phyloP scores from a whole-genome alignment of 2,113 vertebrate species.

The Ceyx melanurus region DNA sequence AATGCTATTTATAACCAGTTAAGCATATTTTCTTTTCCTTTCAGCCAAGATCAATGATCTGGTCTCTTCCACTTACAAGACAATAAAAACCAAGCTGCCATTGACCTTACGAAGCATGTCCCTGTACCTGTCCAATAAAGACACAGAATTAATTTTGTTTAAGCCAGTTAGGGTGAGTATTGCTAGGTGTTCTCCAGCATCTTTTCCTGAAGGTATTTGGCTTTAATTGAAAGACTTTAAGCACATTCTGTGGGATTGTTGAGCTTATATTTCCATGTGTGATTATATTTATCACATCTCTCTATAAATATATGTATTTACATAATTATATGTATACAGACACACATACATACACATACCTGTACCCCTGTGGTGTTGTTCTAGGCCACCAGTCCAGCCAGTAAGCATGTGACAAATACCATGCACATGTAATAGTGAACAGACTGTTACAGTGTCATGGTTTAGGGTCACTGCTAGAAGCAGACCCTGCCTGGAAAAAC shows the following conservation, averaged over 20 bases:
- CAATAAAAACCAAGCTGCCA: constrained; percentile 93
- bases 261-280: not conserved
- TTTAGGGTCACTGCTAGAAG: no score
- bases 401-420: not conserved
- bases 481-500: no score
- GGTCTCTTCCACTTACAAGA: constrained; percentile 88
- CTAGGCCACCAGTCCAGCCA: not conserved
- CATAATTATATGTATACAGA: not conserved
- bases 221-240: not conserved
- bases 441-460: no score
- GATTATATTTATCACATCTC: not conserved
- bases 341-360: not conserved
- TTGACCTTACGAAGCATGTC: constrained; percentile 92
- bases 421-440: not conserved
- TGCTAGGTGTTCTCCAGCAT: not conserved
- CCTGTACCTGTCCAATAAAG: constrained; percentile 94
- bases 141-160: constrained; percentile 97
- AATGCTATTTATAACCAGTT: not conserved
- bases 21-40: constrained; percentile 59
- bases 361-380: not conserved
- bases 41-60: constrained; percentile 93
- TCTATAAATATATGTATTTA: not conserved
- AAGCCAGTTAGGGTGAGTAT: constrained; percentile 94
- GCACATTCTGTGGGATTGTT: not conserved
- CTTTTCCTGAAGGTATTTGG: not conserved